These are phyloP conservation scores for Encarsia formosa DNA, from an alignment of 2,888 invertebrate species.

Conservation along the genomic window DNA sequence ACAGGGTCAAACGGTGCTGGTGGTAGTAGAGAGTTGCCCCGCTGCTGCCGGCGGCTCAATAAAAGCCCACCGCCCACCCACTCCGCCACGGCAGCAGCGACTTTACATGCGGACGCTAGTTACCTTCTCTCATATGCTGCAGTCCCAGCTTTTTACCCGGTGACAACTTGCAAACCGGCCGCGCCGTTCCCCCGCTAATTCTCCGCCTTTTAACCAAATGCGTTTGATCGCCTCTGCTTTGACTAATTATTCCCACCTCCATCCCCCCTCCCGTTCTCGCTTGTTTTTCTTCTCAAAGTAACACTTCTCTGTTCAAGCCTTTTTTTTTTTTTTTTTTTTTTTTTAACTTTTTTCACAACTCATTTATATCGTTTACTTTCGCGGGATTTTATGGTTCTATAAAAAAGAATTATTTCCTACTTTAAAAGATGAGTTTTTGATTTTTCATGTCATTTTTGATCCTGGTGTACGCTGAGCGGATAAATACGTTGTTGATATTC, in stretches of 20 bases:
- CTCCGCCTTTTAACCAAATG: not conserved
- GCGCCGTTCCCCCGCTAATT: not conserved
- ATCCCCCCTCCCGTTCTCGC: not conserved
- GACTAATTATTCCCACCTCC: not conserved
- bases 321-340: not conserved
- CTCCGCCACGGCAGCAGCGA: not conserved
- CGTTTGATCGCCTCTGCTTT: not conserved
- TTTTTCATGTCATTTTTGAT: no score
- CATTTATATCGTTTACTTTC: no score
- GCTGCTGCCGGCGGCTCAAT: constrained; percentile 2
- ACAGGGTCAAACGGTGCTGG: constrained; percentile 22
- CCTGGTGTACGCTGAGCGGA: no score
- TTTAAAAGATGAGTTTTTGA: no score
- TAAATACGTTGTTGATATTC: no score
- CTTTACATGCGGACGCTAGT: not conserved
- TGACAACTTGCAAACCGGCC: no score
- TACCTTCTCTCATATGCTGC: not conserved
- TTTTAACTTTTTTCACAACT: not conserved
- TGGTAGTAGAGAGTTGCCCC: no score
- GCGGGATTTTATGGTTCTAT: no score
- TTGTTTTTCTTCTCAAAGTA: not conserved
- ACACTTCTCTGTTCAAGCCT: no score
- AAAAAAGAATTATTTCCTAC: no score
- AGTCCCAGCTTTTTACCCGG: no score
- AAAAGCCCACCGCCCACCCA: constrained; percentile 9